A percentile compares a stretch with the other conserved stretches of the same genome.
Conservation (phyloP, 2,888 invertebrate species). For the Acrocyrtus sp. region DNA sequence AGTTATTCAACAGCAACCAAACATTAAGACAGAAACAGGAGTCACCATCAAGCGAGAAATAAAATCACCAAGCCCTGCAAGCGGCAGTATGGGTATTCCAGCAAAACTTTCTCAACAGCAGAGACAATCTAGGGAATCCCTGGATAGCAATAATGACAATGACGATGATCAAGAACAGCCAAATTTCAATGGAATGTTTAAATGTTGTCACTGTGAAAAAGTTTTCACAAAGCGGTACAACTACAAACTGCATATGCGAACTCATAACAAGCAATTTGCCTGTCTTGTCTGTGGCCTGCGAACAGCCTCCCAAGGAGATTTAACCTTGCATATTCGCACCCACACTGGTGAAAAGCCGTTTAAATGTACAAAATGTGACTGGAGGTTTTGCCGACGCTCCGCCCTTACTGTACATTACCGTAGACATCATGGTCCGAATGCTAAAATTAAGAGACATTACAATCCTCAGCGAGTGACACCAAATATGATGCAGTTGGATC, state of each 20-base stretch:
- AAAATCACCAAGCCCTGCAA: too few relatives aligned
- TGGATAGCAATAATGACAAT: background rate
- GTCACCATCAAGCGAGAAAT: background rate
- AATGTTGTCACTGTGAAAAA: slow-evolving; percentile 35
- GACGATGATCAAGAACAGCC: slow-evolving; percentile 28
- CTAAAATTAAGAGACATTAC: slow-evolving; percentile 36
- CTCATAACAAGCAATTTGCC: slow-evolving; percentile 43
- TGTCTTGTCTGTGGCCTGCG: slow-evolving; percentile 43
- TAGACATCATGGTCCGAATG: slow-evolving; percentile 46
- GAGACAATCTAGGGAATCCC: slow-evolving; percentile 3
- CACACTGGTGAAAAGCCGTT: slow-evolving; percentile 49
- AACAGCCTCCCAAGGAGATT: slow-evolving; percentile 47
- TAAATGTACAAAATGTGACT: slow-evolving; percentile 36
- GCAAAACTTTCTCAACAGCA: too few relatives aligned
- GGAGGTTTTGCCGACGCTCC: slow-evolving; percentile 37
- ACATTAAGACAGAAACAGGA: background rate
- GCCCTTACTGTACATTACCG: slow-evolving; percentile 46
- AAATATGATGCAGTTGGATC: background rate
- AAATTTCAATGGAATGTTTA: slow-evolving; percentile 36
- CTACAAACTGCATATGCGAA: slow-evolving; percentile 38
- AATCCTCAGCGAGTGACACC: slow-evolving; percentile 34
- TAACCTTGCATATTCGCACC: slow-evolving; percentile 42
- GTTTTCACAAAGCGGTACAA: slow-evolving; percentile 41
- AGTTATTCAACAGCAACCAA: background rate
- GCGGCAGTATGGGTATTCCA: too few relatives aligned